A percentile compares a stretch with the other conserved stretches of the same genome.
Evolutionary conservation across 2,888 invertebrate species (phyloP).

Genomic region (Dorcus parallelipipedus): DNA sequence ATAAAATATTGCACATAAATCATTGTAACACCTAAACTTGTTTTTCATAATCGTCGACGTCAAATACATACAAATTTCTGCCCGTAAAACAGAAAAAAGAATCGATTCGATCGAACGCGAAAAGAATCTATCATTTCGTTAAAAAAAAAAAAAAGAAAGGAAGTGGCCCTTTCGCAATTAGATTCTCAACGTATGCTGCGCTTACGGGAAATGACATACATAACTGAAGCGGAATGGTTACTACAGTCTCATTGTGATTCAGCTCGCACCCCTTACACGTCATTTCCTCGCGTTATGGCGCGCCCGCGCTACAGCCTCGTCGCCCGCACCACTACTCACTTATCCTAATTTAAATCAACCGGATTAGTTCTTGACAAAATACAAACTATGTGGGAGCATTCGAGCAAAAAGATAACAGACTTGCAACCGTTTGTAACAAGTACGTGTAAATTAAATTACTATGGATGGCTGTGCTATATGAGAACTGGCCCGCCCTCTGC

Average conservation of each 20-base stretch:
- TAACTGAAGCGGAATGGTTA: neutral
- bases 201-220: neutral
- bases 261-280: slow-evolving; percentile 48
- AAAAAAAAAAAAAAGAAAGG: neutral
- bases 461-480: no score
- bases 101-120: neutral
- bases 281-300: slow-evolving; percentile 47
- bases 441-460: slow-evolving; percentile 30
- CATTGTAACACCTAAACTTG: slow-evolving; percentile 42
- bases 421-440: slow-evolving; percentile 26
- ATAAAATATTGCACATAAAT: slow-evolving; percentile 38
- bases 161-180: neutral
- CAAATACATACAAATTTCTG: neutral
- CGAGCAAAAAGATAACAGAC: slow-evolving; percentile 43
- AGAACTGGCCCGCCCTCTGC: no score
- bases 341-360: slow-evolving; percentile 40
- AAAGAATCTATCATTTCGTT: neutral
- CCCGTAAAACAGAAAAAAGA: neutral
- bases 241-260: slow-evolving; percentile 28
- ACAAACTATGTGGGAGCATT: slow-evolving; percentile 42
- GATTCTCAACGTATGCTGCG: neutral
- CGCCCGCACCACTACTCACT: slow-evolving; percentile 30
- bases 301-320: slow-evolving; percentile 2
- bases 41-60: slow-evolving; percentile 22
- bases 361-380: slow-evolving; percentile 42